Evolutionary conservation across 2,113 vertebrate genomes (phyloP).

Genomic region (Paedocypris sp.): DNA sequence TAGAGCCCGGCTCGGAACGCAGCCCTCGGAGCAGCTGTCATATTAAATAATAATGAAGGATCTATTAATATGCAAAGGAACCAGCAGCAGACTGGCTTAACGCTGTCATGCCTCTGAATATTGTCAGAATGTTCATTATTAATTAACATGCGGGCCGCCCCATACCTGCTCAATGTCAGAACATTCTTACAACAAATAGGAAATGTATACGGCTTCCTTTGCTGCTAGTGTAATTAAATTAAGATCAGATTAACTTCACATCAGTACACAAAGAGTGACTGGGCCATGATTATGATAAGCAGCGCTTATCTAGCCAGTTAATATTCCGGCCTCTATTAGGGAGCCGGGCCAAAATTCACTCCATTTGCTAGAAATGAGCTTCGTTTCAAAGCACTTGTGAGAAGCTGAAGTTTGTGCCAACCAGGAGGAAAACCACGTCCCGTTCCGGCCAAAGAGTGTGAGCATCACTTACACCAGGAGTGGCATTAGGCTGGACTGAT

Average conservation of each 20-base stretch:
- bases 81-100: slow-evolving; percentile 73
- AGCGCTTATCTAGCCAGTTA: slow-evolving; percentile 48
- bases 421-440: no score
- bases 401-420: slow-evolving; percentile 32
- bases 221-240: slow-evolving; percentile 68
- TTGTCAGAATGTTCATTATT: slow-evolving; percentile 79
- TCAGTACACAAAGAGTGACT: slow-evolving; percentile 56
- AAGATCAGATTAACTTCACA: slow-evolving; percentile 71
- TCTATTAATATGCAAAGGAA: slow-evolving; percentile 78
- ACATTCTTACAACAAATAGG: slow-evolving; percentile 69
- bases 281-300: slow-evolving; percentile 39
- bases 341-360: slow-evolving; percentile 42
- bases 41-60: slow-evolving; percentile 81
- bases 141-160: slow-evolving; percentile 76
- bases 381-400: neutral
- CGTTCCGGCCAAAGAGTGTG: slow-evolving; percentile 46
- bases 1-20: slow-evolving; percentile 67
- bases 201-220: slow-evolving; percentile 60
- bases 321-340: slow-evolving; percentile 31
- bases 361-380: slow-evolving; percentile 47
- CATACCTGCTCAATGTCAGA: slow-evolving; percentile 76
- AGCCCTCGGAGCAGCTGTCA: slow-evolving; percentile 76
- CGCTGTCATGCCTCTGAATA: slow-evolving; percentile 75
- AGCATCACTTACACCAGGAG: no score
- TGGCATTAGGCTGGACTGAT: slow-evolving; percentile 19